Percentiles rank a stretch among this genome's conserved stretches.
Conservation (phyloP, 2,113 vertebrate genomes). For the Anarhynchus alexandrinus region DNA sequence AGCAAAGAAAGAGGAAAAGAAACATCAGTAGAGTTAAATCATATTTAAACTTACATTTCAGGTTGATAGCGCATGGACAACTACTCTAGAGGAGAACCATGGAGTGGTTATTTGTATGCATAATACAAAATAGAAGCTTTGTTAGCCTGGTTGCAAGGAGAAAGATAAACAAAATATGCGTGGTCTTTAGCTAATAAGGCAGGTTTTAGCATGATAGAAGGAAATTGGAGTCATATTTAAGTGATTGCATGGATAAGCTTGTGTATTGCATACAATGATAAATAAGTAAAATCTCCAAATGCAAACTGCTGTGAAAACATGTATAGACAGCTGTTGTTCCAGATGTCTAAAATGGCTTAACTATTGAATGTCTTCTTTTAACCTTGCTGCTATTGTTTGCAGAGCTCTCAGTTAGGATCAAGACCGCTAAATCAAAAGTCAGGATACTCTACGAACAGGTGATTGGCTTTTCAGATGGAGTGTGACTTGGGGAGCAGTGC, state of each 20-base stretch:
- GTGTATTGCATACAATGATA: background rate
- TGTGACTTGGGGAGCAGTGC: background rate
- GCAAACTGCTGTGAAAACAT: background rate
- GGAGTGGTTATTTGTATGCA: background rate
- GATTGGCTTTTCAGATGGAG: background rate
- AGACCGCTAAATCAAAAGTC: background rate
- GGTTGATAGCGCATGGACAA: too few relatives aligned
- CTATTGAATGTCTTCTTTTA: background rate
- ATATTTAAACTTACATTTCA: background rate
- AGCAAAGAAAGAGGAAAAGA: background rate
- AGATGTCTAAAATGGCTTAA: background rate
- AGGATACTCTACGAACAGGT: background rate
- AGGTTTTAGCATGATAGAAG: background rate
- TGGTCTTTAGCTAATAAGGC: background rate
- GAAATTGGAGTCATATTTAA: background rate
- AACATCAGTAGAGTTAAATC: background rate
- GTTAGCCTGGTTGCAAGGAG: background rate
- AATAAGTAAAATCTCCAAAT: background rate
- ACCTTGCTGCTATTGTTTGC: background rate
- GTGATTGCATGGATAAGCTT: background rate
- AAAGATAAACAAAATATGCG: accelerated
- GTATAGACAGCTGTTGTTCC: background rate
- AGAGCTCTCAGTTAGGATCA: background rate
- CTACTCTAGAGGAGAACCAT: background rate
- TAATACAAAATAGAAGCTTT: accelerated